Conservation (phyloP, 2,888 invertebrate genomes). For the Alsophila aescularia region DNA sequence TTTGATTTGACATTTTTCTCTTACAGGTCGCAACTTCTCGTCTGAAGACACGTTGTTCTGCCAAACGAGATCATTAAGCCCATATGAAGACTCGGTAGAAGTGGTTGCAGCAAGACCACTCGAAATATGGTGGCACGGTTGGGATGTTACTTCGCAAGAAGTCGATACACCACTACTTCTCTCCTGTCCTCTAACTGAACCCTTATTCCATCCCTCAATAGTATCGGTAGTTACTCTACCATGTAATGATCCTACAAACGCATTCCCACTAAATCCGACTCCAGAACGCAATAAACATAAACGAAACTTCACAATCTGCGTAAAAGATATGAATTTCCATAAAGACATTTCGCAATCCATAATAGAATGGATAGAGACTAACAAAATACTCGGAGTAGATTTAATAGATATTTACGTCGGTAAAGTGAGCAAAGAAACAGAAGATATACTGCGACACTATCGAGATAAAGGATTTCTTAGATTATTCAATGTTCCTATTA, state of each 20-base stretch:
- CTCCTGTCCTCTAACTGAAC: slow-evolving; percentile 85
- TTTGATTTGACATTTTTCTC: neutral
- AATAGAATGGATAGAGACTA: slow-evolving; percentile 89
- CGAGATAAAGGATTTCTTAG: slow-evolving; percentile 74
- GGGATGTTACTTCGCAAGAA: slow-evolving; percentile 78
- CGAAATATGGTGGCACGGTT: slow-evolving; percentile 87
- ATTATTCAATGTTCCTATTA: slow-evolving; percentile 82
- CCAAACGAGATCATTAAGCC: slow-evolving; percentile 74
- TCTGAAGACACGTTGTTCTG: slow-evolving; percentile 77
- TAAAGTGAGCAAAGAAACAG: slow-evolving; percentile 81
- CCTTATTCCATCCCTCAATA: slow-evolving; percentile 61
- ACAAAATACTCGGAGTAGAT: slow-evolving; percentile 87
- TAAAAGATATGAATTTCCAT: slow-evolving; percentile 88
- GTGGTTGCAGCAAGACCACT: slow-evolving; percentile 84
- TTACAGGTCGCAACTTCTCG: slow-evolving; percentile 69
- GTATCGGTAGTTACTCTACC: slow-evolving; percentile 81
- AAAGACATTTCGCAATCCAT: slow-evolving; percentile 86
- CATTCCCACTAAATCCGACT: slow-evolving; percentile 60
- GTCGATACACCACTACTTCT: slow-evolving; percentile 85
- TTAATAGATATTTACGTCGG: slow-evolving; percentile 87
- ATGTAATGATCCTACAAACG: slow-evolving; percentile 76
- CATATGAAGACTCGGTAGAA: slow-evolving; percentile 71
- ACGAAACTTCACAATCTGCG: slow-evolving; percentile 86
- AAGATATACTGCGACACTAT: slow-evolving; percentile 84
- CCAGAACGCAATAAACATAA: slow-evolving; percentile 42